Percentiles rank a stretch among this genome's conserved stretches.
phyloP scores from a whole-genome alignment of 2,113 vertebrate species.

The Tiliqua scincoides region DNA sequence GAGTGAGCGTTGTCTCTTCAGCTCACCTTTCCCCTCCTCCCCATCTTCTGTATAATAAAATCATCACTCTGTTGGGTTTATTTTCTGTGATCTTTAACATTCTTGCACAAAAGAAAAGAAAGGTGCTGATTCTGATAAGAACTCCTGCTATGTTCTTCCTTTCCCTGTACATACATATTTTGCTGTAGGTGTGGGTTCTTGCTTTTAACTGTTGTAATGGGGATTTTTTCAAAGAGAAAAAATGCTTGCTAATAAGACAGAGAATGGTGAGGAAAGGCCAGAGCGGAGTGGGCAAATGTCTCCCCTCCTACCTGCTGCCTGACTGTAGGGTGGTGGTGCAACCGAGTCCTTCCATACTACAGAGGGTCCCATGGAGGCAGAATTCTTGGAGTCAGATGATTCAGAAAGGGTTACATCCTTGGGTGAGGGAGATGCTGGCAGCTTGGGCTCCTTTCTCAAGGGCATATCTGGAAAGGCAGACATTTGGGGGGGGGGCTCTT shows the following conservation, averaged over 20 bases:
- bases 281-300: not conserved
- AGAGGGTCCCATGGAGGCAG: too few species aligned
- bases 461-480: too few species aligned
- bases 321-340: too few species aligned
- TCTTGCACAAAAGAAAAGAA: slow-evolving; percentile 26
- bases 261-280: not conserved
- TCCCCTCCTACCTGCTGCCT: too few species aligned
- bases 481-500: too few species aligned
- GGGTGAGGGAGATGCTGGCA: too few species aligned
- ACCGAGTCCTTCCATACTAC: too few species aligned
- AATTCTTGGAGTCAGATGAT: too few species aligned
- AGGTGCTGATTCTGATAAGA: slow-evolving; percentile 14
- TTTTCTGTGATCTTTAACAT: slow-evolving; percentile 43
- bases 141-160: not conserved
- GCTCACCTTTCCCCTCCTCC: not conserved
- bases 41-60: slow-evolving; percentile 17
- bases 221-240: slow-evolving; percentile 34
- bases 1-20: not conserved
- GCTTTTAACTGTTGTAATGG: slow-evolving; percentile 31
- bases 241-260: slow-evolving; percentile 47
- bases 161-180: not conserved
- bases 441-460: too few species aligned
- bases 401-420: too few species aligned
- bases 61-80: not conserved
- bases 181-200: not conserved